These are phyloP conservation scores for Diarsia brunnea DNA, from an alignment of 2,888 invertebrate species.

Conservation along the genomic window DNA sequence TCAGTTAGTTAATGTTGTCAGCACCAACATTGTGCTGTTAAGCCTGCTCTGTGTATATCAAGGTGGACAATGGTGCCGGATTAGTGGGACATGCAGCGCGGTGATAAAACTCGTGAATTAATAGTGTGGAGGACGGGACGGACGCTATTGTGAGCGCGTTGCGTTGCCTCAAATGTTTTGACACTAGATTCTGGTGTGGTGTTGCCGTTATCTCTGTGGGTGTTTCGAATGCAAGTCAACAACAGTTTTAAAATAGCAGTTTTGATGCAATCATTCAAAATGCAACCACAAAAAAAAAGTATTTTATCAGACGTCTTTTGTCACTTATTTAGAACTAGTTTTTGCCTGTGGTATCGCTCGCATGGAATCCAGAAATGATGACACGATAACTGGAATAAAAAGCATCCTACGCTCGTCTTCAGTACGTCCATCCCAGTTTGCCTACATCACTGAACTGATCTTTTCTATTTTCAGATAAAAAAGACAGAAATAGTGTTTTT, in stretches of 20 bases:
- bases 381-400: not conserved
- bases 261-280: not conserved
- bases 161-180: conserved; percentile 43
- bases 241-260: not conserved
- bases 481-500: too few relatives aligned
- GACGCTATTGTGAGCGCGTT: conserved; percentile 38
- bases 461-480: too few relatives aligned
- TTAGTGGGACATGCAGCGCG: conserved; percentile 62
- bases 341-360: too few relatives aligned
- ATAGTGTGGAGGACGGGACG: conserved; percentile 54
- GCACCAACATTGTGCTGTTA: conserved; percentile 54
- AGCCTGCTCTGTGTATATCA: conserved; percentile 62
- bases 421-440: too few relatives aligned
- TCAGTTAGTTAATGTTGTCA: conserved; percentile 65
- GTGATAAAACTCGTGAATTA: conserved; percentile 67
- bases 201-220: not conserved
- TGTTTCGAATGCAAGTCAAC: not conserved
- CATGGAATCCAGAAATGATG: not conserved
- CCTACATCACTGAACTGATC: not conserved
- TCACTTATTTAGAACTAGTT: not conserved
- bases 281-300: too few relatives aligned
- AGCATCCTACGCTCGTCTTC: too few relatives aligned
- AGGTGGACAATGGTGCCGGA: conserved; percentile 62
- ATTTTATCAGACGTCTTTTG: not conserved
- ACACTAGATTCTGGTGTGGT: conserved; percentile 37